phyloP scores from a whole-genome alignment of 2,888 invertebrate species.

The Sclerodermus sp. region DNA sequence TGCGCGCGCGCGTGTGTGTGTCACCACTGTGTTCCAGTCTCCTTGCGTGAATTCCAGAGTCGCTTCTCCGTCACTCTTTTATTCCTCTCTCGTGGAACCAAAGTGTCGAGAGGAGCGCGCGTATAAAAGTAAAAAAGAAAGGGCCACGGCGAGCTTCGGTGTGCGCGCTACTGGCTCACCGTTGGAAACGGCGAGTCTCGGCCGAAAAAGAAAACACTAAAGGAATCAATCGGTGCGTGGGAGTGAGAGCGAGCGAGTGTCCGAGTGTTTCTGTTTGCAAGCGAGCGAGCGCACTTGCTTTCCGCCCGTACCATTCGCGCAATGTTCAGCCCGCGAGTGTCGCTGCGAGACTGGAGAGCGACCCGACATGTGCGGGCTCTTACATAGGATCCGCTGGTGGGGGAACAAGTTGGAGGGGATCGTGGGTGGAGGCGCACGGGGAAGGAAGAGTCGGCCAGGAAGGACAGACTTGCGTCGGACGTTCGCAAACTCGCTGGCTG shows the following conservation, averaged over 20 bases:
- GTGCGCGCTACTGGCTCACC: background rate
- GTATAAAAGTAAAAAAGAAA: too few relatives aligned
- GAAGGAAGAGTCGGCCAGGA: slow-evolving; percentile 15
- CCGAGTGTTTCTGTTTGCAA: too few relatives aligned
- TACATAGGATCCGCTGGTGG: slow-evolving; percentile 36
- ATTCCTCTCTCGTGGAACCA: too few relatives aligned
- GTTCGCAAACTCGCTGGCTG: background rate
- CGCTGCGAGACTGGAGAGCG: slow-evolving; percentile 54
- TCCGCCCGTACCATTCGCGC: background rate
- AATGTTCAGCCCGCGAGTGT: slow-evolving; percentile 42
- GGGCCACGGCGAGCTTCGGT: too few relatives aligned
- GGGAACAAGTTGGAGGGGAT: slow-evolving; percentile 5
- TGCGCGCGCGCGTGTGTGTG: too few relatives aligned
- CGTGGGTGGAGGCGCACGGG: slow-evolving; percentile 1
- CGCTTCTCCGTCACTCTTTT: too few relatives aligned
- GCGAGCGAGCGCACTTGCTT: background rate
- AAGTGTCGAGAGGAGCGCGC: too few relatives aligned
- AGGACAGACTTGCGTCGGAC: slow-evolving; percentile 1
- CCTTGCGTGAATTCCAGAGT: too few relatives aligned
- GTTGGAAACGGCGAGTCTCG: slow-evolving; percentile 12
- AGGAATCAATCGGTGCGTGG: background rate
- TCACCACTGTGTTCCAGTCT: slow-evolving; percentile 3
- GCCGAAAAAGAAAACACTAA: background rate
- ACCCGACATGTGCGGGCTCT: slow-evolving; percentile 53
- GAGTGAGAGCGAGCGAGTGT: too few relatives aligned